These are phyloP conservation scores for Mesorhabditis belari DNA, from an alignment of 2,888 invertebrate species.

Conservation along the genomic window DNA sequence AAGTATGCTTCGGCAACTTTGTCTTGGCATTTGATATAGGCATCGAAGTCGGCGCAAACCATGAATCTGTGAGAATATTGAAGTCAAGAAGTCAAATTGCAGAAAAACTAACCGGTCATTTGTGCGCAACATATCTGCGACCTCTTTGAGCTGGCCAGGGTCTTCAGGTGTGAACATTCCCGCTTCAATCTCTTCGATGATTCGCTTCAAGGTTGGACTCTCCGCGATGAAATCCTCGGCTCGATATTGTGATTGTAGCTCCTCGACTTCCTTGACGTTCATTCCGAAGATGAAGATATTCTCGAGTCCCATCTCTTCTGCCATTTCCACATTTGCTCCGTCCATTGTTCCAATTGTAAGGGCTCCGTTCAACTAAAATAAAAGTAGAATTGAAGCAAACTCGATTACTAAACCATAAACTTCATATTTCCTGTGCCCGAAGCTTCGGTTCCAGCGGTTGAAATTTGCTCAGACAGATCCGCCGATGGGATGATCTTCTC, in stretches of 20 bases:
- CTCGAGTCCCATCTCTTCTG: slow-evolving; percentile 90
- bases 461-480: slow-evolving; percentile 93
- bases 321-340: slow-evolving; percentile 93
- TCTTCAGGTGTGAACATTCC: slow-evolving; percentile 83
- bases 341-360: slow-evolving; percentile 98
- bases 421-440: slow-evolving; percentile 99
- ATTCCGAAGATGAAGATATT: slow-evolving; percentile 97
- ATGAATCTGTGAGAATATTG: too few relatives aligned
- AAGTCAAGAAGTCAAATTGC: too few relatives aligned
- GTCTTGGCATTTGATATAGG: slow-evolving; percentile 87
- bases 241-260: slow-evolving; percentile 68
- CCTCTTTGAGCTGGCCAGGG: slow-evolving; percentile 70
- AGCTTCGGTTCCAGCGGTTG: slow-evolving; percentile 95
- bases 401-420: slow-evolving; percentile 59
- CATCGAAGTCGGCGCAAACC: slow-evolving; percentile 87
- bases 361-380: slow-evolving; percentile 77
- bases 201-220: slow-evolving; percentile 84
- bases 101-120: slow-evolving; percentile 77
- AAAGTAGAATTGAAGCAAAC: too few relatives aligned
- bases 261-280: slow-evolving; percentile 71
- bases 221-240: slow-evolving; percentile 84
- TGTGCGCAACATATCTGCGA: slow-evolving; percentile 81
- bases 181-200: slow-evolving; percentile 88
- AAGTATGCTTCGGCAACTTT: slow-evolving; percentile 52
- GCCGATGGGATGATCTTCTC: slow-evolving; percentile 96